Evolutionary conservation across 2,113 vertebrate species (phyloP).

Genomic region (Vimba vimba): DNA sequence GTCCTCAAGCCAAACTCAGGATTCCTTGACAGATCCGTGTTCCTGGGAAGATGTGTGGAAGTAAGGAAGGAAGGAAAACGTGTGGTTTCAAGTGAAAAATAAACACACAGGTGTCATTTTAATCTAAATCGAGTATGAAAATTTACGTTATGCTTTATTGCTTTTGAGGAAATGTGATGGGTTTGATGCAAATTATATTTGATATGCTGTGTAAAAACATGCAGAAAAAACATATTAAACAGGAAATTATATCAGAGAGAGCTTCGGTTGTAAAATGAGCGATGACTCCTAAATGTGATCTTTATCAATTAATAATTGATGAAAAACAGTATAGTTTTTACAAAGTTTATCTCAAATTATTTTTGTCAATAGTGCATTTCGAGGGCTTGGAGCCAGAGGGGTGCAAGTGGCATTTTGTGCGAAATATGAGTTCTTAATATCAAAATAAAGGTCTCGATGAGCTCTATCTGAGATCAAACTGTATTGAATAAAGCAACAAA

Average conservation of each 20-base stretch:
- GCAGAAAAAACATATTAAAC: not conserved
- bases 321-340: too few species aligned
- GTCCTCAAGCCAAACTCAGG: slow-evolving; percentile 23
- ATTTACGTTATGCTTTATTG: not conserved
- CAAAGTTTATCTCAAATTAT: too few species aligned
- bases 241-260: not conserved
- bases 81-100: not conserved
- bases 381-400: too few species aligned
- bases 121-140: not conserved
- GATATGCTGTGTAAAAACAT: not conserved
- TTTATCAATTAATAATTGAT: not conserved
- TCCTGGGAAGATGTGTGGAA: not conserved
- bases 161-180: not conserved
- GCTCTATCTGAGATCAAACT: too few species aligned
- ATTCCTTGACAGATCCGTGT: slow-evolving; percentile 17
- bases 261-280: not conserved
- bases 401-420: too few species aligned
- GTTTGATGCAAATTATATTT: not conserved
- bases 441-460: too few species aligned
- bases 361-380: too few species aligned
- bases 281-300: not conserved
- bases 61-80: not conserved
- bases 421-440: too few species aligned
- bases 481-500: too few species aligned
- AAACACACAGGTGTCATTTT: not conserved